These are phyloP conservation scores for Erpornis zantholeuca DNA, from an alignment of 2,113 vertebrate genomes.

Conservation along the genomic window DNA sequence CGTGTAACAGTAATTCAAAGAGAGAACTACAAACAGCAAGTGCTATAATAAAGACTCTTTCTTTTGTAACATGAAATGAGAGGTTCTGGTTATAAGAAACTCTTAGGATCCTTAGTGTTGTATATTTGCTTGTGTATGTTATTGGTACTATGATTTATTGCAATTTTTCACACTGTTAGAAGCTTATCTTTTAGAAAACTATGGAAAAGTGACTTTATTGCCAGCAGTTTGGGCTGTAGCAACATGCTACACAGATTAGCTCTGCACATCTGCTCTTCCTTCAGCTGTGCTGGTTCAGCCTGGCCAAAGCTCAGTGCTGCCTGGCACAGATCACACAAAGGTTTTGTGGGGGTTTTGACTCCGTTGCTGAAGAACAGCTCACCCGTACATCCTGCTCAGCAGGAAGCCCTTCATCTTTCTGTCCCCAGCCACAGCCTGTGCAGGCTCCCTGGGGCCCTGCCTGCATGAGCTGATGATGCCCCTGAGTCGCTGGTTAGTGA, in stretches of 20 bases:
- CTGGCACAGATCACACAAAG: background rate
- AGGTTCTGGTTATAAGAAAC: background rate
- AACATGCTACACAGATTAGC: fast-evolving
- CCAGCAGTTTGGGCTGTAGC: background rate
- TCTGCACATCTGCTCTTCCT: background rate
- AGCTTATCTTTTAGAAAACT: background rate
- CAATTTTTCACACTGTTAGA: background rate
- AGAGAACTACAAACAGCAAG: background rate
- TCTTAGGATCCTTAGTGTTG: background rate
- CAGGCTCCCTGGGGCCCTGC: background rate
- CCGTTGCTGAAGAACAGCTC: background rate
- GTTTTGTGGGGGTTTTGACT: background rate
- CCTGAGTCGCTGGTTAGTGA: fast-evolving
- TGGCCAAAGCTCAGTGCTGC: background rate
- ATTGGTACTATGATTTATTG: background rate
- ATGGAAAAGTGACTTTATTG: background rate
- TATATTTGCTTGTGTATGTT: background rate
- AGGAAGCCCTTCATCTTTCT: background rate
- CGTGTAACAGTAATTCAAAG: background rate
- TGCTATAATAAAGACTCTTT: background rate
- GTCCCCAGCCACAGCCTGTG: background rate
- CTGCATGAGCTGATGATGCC: fast-evolving
- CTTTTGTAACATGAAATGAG: background rate
- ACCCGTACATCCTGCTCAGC: background rate
- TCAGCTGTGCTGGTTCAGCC: background rate